These are phyloP conservation scores for Poeciliopsis prolifica DNA, from an alignment of 2,113 vertebrate species.

Conservation along the genomic window DNA sequence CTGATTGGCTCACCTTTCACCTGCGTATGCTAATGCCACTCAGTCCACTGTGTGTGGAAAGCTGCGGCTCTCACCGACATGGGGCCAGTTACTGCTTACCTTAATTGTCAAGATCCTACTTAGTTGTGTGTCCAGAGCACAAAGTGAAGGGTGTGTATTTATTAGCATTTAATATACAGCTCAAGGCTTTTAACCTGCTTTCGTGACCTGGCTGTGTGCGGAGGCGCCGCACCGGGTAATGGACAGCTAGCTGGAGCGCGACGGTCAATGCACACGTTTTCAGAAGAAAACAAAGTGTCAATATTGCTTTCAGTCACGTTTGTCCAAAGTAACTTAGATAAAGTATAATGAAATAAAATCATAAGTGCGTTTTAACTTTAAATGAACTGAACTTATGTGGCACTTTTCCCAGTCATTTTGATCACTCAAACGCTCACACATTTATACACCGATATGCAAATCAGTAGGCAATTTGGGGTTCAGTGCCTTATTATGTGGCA, in stretches of 20 bases:
- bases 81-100: conserved; percentile 72
- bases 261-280: neutral
- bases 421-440: too few relatives aligned
- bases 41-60: conserved; percentile 27
- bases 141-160: conserved; percentile 37
- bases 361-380: neutral
- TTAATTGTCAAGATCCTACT: conserved; percentile 79
- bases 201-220: conserved; percentile 30
- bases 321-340: neutral
- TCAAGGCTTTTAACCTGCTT: conserved; percentile 42
- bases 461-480: too few relatives aligned
- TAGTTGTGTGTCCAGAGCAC: conserved; percentile 58
- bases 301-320: neutral
- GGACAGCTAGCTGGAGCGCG: conserved; percentile 3
- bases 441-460: too few relatives aligned
- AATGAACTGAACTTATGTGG: too few relatives aligned
- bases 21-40: conserved; percentile 75
- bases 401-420: too few relatives aligned
- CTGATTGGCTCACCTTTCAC: conserved; percentile 80
- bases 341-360: neutral
- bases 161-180: conserved; percentile 18
- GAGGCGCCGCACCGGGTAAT: conserved; percentile 6
- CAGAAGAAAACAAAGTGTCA: neutral
- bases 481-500: too few relatives aligned
- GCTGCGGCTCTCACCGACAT: conserved; percentile 45